Percentiles rank a stretch among this genome's conserved stretches.
phyloP scores from a whole-genome alignment of 2,113 vertebrate genomes.

The Sapayoa aenigma region DNA sequence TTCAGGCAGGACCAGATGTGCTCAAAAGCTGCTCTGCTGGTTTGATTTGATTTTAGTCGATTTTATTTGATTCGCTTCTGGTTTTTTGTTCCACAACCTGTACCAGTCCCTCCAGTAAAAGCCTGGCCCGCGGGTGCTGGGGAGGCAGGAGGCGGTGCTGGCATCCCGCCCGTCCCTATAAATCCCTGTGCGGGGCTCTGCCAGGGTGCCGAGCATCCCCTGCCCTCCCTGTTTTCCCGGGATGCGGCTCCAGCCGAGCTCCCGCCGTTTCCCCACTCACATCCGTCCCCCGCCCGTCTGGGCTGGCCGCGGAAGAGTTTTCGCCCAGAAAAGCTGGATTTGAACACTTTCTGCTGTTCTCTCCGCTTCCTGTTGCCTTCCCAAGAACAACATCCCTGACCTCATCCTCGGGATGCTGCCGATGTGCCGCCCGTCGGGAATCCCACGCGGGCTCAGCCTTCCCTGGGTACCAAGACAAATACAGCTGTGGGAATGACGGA shows the following conservation, averaged over 20 bases:
- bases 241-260: background rate
- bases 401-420: slow-evolving; percentile 45
- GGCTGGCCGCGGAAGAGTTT: background rate
- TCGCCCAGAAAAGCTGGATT: slow-evolving; percentile 11
- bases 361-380: slow-evolving; percentile 48
- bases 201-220: background rate
- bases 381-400: slow-evolving; percentile 65
- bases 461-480: background rate
- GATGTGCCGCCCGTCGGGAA: background rate
- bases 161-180: background rate
- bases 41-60: background rate
- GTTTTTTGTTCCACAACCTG: background rate
- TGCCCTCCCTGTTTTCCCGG: background rate
- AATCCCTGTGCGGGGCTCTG: background rate
- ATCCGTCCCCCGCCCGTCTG: background rate
- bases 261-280: background rate
- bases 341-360: slow-evolving; percentile 46
- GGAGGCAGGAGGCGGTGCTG: background rate
- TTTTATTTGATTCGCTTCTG: background rate
- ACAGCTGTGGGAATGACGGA: background rate
- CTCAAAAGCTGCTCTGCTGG: background rate
- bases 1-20: background rate
- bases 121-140: background rate
- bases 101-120: background rate
- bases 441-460: background rate